Conservation (phyloP, 2,113 vertebrate genomes). For the Aptenodytes patagonicus region DNA sequence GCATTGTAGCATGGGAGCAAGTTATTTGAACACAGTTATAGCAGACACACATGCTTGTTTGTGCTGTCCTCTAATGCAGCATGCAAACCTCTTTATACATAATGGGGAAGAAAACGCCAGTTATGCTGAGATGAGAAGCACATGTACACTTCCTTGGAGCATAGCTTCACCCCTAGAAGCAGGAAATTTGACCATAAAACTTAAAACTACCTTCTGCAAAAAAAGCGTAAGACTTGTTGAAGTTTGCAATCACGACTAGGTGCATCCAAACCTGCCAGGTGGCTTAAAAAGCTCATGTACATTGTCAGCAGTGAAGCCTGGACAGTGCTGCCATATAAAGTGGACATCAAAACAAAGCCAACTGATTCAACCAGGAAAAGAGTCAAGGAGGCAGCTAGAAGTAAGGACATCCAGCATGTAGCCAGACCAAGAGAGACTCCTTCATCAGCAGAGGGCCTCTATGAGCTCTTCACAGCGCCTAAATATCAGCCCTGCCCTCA, state of each 20-base stretch:
- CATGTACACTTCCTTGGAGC: not conserved
- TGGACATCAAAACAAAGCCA: not conserved
- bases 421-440: not conserved
- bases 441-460: not conserved
- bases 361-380: not conserved
- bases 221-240: accelerated
- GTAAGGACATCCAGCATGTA: not conserved
- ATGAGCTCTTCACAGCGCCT: accelerated
- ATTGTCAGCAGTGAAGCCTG: not conserved
- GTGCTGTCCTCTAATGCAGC: not conserved
- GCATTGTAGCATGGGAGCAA: not conserved
- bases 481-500: not conserved
- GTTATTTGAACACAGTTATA: not conserved
- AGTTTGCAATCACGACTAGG: not conserved
- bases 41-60: not conserved
- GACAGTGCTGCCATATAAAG: not conserved
- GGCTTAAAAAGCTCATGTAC: not conserved
- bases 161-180: not conserved
- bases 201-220: not conserved
- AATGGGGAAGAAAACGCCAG: not conserved
- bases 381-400: not conserved
- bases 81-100: not conserved
- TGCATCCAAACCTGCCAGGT: not conserved
- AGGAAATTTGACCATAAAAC: not conserved
- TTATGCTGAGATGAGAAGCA: not conserved